Base-by-base conservation (phyloP, 2,113 vertebrate genomes). In the Panthera tigris region DNA sequence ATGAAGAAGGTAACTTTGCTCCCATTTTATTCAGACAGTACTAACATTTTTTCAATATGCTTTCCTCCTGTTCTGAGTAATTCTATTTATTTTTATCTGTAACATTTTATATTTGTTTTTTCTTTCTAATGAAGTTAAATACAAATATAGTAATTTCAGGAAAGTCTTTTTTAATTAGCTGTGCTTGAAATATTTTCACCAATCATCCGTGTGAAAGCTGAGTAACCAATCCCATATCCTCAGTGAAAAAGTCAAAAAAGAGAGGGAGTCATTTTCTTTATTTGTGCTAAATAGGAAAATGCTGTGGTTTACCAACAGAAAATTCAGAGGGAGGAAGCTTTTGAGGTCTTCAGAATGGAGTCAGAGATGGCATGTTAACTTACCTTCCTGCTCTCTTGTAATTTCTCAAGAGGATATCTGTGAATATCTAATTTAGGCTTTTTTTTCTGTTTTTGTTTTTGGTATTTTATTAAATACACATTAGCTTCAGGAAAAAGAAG, bases 61-160 rank as follows among this genome's bases (percentile, higher is more conserved):
- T 73, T 68, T 25, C 0, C 19, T 0, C 48, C 21, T 8, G 2
- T 66, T 94, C 61, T 88, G 36, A 97, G 36, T 82, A 71, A 79
- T 92, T 97, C 11, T 50, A 50, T 52, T 82, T 94, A 19, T 79
- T 97, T 96, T 73, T 73, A 71, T 45, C n/a, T 7, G 55, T 41
- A 68, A 13, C 2, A n/a, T 86, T 94, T 95, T 80, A 61, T 74
- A 50, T 91, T 96, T 93, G 50, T 55, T 86, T 97, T n/a, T 36
- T 97, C 29, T 36, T 96, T 93, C 66, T 91, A 85, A 95, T 74
- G 11, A 23, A 73, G 65, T 95, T 65, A 89, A 93, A 83, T 23
- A 63, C 29, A 83, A 39, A 39, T 63, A 85, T 25, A 50, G 14
- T 74, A 45, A 39, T 86, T 94, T 95, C 39, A 89, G 82, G 79